phyloP scores from a whole-genome alignment of 1,140 invertebrate genomes.

The Centruroides sculpturatus region DNA sequence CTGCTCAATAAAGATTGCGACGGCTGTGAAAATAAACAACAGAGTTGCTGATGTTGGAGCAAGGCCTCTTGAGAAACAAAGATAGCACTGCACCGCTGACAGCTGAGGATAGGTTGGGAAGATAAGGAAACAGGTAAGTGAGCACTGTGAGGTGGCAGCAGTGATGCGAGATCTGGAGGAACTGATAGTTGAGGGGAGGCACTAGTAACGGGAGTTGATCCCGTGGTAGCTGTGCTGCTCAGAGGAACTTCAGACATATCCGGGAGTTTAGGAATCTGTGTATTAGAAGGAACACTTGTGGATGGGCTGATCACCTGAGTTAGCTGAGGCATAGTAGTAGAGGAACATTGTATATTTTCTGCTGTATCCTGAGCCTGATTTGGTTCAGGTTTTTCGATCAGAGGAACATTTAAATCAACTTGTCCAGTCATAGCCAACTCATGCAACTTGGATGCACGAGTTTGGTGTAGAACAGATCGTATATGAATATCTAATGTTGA shows the following conservation, averaged over 20 bases:
- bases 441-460: constrained; percentile 70
- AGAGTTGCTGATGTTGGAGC: constrained; percentile 19
- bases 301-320: constrained; percentile 9
- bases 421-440: constrained; percentile 76
- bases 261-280: constrained; percentile 12
- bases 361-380: constrained; percentile 4
- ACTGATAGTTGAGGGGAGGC: constrained; percentile 16
- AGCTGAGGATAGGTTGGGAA: constrained; percentile 31
- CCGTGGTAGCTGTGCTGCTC: not conserved
- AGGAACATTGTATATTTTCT: constrained; percentile 10
- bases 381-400: constrained; percentile 71
- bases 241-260: constrained; percentile 15
- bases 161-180: constrained; percentile 2
- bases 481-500: constrained; percentile 90
- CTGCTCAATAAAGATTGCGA: constrained; percentile 20
- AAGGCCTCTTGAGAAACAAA: constrained; percentile 64
- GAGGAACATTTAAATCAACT: constrained; percentile 65
- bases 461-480: constrained; percentile 83
- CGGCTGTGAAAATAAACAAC: constrained; percentile 26
- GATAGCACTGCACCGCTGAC: constrained; percentile 58
- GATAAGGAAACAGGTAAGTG: constrained; percentile 1
- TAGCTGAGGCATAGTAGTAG: constrained; percentile 12
- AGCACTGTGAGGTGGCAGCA: constrained; percentile 6
- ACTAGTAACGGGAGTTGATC: constrained; percentile 11
- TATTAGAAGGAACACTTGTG: constrained; percentile 16